Evolutionary conservation across 2,113 vertebrate genomes (phyloP), one percentile per base, ranked within the genome.

Genomic region (Cinclus mexicanus): DNA sequence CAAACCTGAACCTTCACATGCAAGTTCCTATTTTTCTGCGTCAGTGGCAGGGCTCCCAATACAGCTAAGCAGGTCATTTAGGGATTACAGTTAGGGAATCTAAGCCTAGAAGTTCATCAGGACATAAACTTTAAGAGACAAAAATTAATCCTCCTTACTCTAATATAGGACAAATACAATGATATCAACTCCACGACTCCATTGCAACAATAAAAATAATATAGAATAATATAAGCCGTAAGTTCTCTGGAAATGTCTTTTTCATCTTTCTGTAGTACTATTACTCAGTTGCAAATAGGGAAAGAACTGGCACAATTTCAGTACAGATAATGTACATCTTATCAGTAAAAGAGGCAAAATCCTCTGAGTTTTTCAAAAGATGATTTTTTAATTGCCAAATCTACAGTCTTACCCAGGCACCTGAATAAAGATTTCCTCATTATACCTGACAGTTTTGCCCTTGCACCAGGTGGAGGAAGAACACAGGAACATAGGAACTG

Each of bases 361-460:
- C 74, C 4, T 59, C 41, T 24, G 52, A 88, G 76, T 91, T 95
- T 83, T 91, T 87, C 29, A 41, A 72, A 90, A 87, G 87, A 88
- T 55, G 16, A 59, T 92, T 94, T 95, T 96, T 94, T 94, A 91
- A 91, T 93, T 90, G 93, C 95, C 89, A 95, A 94, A 59, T 91
- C 46, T 65, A 69, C 29, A 77, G 19, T 88, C 84, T 93, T 94
- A 95, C 35, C n/a, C 22, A 0, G 59, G 63, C 78, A 90, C 93
- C 93, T 94, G 70, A 95, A 80, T 91, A 97, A 96, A 94, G 91
- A 88, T 94, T 94, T 89, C 61, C 29, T 95, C 93, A 94, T 97
- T 93, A 94, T 63, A 95, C 80, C 65, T 96, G 94, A 97, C 94
- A 96, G 95, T 84, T 95, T 94, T 94, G 80, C 89, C 93, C 94